Percentiles rank a stretch among this genome's conserved stretches.
Evolutionary conservation across 2,888 invertebrate genomes (phyloP).

Genomic region (Schizaphis graminum): DNA sequence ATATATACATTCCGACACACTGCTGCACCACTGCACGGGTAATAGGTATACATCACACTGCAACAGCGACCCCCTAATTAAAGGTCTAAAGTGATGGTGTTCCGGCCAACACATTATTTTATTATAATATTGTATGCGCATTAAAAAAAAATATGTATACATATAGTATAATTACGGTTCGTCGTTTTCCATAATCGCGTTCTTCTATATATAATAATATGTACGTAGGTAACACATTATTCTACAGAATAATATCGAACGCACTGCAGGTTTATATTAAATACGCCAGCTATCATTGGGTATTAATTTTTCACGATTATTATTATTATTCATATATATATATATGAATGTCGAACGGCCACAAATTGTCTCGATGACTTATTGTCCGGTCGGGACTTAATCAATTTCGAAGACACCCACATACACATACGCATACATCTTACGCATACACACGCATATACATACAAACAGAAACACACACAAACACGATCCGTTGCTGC

Average conservation of each 20-base stretch:
- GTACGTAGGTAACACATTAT: neutral
- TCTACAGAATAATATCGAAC: neutral
- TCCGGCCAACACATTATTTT: neutral
- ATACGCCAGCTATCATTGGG: neutral
- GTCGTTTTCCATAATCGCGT: neutral
- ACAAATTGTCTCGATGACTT: conserved; percentile 35
- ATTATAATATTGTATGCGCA: neutral
- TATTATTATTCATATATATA: neutral
- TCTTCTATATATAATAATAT: neutral
- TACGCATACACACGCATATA: neutral
- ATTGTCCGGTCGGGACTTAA: neutral
- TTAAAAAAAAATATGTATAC: neutral
- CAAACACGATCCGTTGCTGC: neutral
- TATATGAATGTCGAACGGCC: neutral
- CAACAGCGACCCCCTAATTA: conserved; percentile 16
- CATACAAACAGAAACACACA: neutral
- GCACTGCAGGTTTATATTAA: neutral
- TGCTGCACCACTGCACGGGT: neutral
- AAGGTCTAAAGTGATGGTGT: neutral
- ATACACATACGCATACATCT: no score
- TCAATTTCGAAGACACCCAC: conserved; percentile 11
- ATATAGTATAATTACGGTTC: conserved; percentile 17
- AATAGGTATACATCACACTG: neutral
- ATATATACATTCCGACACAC: neutral
- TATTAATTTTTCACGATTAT: conserved; percentile 32